These are phyloP conservation scores for Drosophila conformis DNA, from an alignment of 2,888 invertebrate genomes.

Conservation along the genomic window DNA sequence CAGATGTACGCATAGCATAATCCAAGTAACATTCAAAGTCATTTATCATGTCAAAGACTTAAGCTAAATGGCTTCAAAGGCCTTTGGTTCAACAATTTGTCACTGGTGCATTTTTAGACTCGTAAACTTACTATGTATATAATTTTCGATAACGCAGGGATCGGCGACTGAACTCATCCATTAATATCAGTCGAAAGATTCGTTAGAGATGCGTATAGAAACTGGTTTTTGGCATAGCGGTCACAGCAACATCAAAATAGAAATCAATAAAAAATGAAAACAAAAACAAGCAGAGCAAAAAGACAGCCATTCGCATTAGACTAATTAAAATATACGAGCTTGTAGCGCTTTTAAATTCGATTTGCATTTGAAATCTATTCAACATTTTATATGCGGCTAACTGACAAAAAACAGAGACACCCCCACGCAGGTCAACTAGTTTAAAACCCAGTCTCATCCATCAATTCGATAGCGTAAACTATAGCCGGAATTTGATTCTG, in stretches of 20 bases:
- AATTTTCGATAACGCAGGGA: slow-evolving; percentile 16
- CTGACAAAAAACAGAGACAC: slow-evolving; percentile 42
- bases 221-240: slow-evolving; percentile 51
- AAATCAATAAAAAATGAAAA: slow-evolving; percentile 69
- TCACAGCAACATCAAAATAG: slow-evolving; percentile 54
- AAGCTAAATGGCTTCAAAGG: slow-evolving; percentile 47
- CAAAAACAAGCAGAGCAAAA: slow-evolving; percentile 28
- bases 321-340: slow-evolving; percentile 73
- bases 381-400: slow-evolving; percentile 39
- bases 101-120: slow-evolving; percentile 60
- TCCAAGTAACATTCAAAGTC: slow-evolving; percentile 70
- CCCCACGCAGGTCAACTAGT: slow-evolving; percentile 71
- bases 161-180: slow-evolving; percentile 24
- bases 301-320: slow-evolving; percentile 60
- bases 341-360: slow-evolving; percentile 53
- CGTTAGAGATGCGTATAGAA: slow-evolving; percentile 29
- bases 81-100: slow-evolving; percentile 70
- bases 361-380: slow-evolving; percentile 76
- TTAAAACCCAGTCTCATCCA: slow-evolving; percentile 64
- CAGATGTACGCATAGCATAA: slow-evolving; percentile 75
- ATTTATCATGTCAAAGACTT: slow-evolving; percentile 67
- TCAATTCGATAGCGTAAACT: slow-evolving; percentile 67
- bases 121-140: slow-evolving; percentile 31
- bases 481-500: slow-evolving; percentile 39
- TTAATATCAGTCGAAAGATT: slow-evolving; percentile 40